Evolutionary conservation across 2,797 vertebrate genomes (phyloP).

Genomic region (Chrysocyon brachyurus): DNA sequence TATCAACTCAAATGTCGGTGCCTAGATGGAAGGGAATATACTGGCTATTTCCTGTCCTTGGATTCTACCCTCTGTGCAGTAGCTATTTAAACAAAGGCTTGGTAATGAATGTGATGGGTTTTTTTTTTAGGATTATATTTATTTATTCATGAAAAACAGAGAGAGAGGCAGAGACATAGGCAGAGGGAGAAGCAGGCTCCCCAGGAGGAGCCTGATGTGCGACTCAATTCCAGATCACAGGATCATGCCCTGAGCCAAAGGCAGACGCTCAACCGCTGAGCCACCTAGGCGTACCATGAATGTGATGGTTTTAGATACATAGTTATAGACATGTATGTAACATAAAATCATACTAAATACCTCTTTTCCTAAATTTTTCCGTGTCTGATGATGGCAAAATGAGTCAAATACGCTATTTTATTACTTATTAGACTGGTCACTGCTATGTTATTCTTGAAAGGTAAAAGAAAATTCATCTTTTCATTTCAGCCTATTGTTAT

Average conservation of each 20-base stretch:
- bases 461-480: conserved; percentile 67
- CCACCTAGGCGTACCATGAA: no score
- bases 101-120: not conserved
- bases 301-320: not conserved
- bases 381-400: not conserved
- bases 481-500: conserved; percentile 50
- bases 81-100: not conserved
- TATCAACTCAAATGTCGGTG: not conserved
- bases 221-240: no score
- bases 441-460: conserved; percentile 53
- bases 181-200: no score
- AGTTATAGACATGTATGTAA: not conserved
- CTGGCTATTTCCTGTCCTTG: not conserved
- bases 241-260: no score
- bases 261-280: no score
- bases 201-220: no score
- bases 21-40: not conserved
- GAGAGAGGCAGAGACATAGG: no score
- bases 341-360: not conserved
- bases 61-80: not conserved
- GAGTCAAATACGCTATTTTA: conserved; percentile 26
- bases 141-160: no score
- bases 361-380: conserved; percentile 47
- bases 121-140: no score
- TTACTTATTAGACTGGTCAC: not conserved